Evolutionary conservation across 2,888 invertebrate genomes (phyloP).

Genomic region (Pollenia griseotomentosa): DNA sequence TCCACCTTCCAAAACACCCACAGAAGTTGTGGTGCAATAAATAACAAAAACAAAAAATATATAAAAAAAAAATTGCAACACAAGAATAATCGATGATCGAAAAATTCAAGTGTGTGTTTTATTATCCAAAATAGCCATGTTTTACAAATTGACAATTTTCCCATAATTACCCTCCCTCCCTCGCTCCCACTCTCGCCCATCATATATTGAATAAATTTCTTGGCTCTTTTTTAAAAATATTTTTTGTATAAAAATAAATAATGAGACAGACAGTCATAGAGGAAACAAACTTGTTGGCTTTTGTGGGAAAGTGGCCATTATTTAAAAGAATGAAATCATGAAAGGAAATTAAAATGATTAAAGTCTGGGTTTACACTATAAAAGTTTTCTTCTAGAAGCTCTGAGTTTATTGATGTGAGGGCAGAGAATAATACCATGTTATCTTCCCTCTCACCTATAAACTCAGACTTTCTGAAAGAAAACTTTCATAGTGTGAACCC

Average conservation of each 20-base stretch:
- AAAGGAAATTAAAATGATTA: neutral
- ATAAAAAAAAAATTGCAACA: conserved; percentile 13
- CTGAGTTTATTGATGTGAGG: too few species aligned
- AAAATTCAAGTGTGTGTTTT: conserved; percentile 42
- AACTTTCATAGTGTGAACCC: too few species aligned
- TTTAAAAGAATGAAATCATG: neutral
- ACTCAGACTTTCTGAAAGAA: too few species aligned
- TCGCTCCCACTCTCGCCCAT: neutral
- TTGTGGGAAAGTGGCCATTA: neutral
- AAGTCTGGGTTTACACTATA: too few species aligned
- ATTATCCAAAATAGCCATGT: conserved; percentile 54
- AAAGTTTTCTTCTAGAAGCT: too few species aligned
- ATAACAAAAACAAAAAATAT: neutral
- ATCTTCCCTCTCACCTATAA: too few species aligned
- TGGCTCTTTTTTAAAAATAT: conserved; percentile 30
- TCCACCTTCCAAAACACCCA: conserved; percentile 34
- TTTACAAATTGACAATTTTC: conserved; percentile 56
- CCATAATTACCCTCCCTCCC: neutral
- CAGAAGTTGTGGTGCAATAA: conserved; percentile 39
- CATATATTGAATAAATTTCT: conserved; percentile 50
- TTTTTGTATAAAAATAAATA: conserved; percentile 21
- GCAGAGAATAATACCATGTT: too few species aligned
- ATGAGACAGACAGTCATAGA: neutral
- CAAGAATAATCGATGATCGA: neutral
- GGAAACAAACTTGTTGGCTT: neutral